Percentiles rank a stretch among this genome's conserved stretches.
Evolutionary conservation across 1,140 invertebrate species (phyloP).

Genomic region (Pemphigus obesinymphae): DNA sequence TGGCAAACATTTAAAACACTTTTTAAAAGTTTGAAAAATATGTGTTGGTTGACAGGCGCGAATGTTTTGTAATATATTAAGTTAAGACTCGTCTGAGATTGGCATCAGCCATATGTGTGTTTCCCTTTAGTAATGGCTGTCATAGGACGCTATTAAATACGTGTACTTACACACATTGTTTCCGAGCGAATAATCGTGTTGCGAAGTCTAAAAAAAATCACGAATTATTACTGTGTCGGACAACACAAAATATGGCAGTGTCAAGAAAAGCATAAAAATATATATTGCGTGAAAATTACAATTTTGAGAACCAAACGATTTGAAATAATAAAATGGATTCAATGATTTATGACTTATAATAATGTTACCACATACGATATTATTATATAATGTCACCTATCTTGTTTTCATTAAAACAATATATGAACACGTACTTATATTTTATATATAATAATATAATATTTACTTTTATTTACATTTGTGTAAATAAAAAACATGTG

Average conservation of each 20-base stretch:
- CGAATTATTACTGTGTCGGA: not conserved
- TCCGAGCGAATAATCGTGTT: not conserved
- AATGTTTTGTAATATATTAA: not conserved
- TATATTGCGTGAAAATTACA: too few species aligned
- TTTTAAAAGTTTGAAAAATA: not conserved
- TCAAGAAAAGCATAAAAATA: not conserved
- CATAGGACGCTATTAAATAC: not conserved
- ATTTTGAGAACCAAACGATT: not conserved
- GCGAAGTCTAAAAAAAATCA: not conserved
- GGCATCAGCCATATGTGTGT: not conserved
- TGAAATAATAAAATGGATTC: too few species aligned
- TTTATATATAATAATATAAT: too few species aligned
- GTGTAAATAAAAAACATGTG: too few species aligned
- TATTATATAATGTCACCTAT: too few species aligned
- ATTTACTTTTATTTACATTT: too few species aligned
- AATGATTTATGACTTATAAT: too few species aligned
- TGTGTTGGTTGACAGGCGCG: not conserved
- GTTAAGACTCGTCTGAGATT: not conserved
- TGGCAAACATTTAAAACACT: not conserved
- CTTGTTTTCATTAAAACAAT: too few species aligned
- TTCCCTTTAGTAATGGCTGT: not conserved
- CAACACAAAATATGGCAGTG: not conserved
- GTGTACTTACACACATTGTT: not conserved
- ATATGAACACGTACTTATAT: too few species aligned
- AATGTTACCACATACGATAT: too few species aligned